Base-by-base conservation (phyloP, 30 jellyfish, hydroid and myxozoan genomes). In the Hydractinia symbiolongicarpus region DNA sequence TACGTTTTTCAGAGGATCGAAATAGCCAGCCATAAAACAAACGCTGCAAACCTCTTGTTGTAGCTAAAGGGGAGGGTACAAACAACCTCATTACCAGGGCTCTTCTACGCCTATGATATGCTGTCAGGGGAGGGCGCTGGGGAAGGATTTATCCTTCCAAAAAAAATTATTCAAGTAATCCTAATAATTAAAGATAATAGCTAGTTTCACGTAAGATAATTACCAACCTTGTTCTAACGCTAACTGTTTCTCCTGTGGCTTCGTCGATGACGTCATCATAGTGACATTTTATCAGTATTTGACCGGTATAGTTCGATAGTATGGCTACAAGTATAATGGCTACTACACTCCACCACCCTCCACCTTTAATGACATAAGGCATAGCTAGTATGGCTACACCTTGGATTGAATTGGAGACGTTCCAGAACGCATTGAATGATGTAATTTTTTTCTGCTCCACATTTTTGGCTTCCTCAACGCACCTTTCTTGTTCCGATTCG, bases 321-420 rank as follows among this genome's bases (percentile, higher is more conserved):
- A 51, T 50, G 52, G 83, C 83, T 20, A 75, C 19, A 9, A 75
- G 13, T 14, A 53, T 76, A 20, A 75, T 50, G 19, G 76, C 73
- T 14, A 75, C 51, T 4, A 75, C 55, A 51, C 76, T 51, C 73
- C 73, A 75, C 83, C 83, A 75, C 19, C 83, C 83, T 7, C 83
- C 83, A 17, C 74, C 76, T 75, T 75, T 75, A 1, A 75, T 50
- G 79, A 53, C 73, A 16, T 75, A 75, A 17, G 83, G 83, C 74
- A 51, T 53, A 17, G 83, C 83, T 75, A 75, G 4, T 6, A 75
- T 75, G 44, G 83, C 83, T 6, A 75, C 83, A 50, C 83, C 83
- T 84, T 77, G 85, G 61, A 88, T 88, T 10, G 92, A 88, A 72
- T 79, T 77, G 86, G 88, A 76, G 13, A 88, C 51, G 52, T 67